Base-by-base conservation (phyloP, 1,140 invertebrate genomes). In the Drosophila nannoptera region DNA sequence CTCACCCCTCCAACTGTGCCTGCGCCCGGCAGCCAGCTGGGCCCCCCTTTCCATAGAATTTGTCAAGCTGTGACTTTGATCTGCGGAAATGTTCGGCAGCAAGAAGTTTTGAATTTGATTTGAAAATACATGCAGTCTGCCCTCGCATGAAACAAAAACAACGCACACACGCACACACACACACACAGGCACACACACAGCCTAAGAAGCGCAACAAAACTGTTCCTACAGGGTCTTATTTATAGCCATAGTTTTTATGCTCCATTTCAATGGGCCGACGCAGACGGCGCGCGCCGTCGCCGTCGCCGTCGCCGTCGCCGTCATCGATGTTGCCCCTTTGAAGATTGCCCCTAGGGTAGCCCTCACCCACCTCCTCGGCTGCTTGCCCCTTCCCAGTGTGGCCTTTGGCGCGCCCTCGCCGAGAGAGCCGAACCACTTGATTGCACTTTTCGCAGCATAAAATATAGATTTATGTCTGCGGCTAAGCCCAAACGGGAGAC, bases 61-160 rank as follows among this genome's bases (percentile, higher is more conserved):
- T 84, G 81, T 86, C 81, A 86, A 86, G 81, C 81, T 86, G 81
- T 87, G 81, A 86, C 81, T 86, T 86, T 86, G 81, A 86, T 87
- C 81, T 84, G 80, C 80, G 81, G 80, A 84, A 84, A 84, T 84
- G 80, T 86, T 69, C 55, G 70, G 73, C 81, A 86, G 73, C 81
- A 86, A 72, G 67, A 86, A 80, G 66, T 80, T 22, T 84, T 81
- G 70, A 72, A 83, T 83, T 84, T 84, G 80, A 84, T 84, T 84
- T 86, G 73, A 80, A 82, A 78, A 78, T 75, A 81, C 71, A 70
- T 66, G 54, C 69, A 63, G 63, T 49, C 38, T 43, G 56, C 60
- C 31, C 7, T 14, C 12, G n/a, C 29, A 29, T 22, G 22, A 22
- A 2, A 16, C 7, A 7, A 5, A 42, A 42, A n/a, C n/a, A 22